Conservation (phyloP, 2,888 invertebrate genomes). For the Augochlorella aurata region DNA sequence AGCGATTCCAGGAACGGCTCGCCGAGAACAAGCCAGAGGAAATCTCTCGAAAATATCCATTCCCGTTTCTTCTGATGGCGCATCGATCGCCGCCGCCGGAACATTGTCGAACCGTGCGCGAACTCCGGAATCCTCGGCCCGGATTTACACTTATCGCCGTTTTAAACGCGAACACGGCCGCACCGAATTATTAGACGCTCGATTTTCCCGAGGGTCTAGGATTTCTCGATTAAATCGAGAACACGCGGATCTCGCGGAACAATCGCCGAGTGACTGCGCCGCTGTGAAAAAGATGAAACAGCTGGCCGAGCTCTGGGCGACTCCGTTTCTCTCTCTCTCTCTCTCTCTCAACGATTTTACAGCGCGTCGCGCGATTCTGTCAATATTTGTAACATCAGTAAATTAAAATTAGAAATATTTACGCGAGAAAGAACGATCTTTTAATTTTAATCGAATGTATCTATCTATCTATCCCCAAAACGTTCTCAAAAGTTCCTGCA, state of each 20-base stretch:
- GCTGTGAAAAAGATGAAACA: background rate
- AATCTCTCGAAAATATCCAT: constrained; percentile 37
- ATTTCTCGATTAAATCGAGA: constrained; percentile 4
- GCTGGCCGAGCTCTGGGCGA: background rate
- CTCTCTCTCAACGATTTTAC: too few species aligned
- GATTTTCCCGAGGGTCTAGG: background rate
- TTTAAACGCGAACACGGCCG: background rate
- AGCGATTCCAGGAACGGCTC: constrained; percentile 29
- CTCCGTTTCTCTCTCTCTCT: too few species aligned
- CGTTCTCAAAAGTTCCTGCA: too few species aligned
- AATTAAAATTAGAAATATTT: too few species aligned
- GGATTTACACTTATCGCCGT: background rate
- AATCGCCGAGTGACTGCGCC: background rate
- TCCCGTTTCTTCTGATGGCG: constrained; percentile 9
- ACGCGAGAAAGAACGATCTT: too few species aligned
- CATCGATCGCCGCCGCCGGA: constrained; percentile 30
- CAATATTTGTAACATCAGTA: too few species aligned
- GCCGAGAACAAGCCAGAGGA: constrained; percentile 16
- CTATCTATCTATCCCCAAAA: too few species aligned
- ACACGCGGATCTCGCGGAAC: background rate
- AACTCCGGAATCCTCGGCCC: background rate
- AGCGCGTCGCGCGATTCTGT: too few species aligned
- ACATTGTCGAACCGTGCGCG: background rate
- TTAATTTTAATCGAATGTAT: too few species aligned
- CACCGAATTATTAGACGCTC: background rate